Base-by-base conservation (phyloP, 2,113 vertebrate genomes). In the Halcyon malimbica region DNA sequence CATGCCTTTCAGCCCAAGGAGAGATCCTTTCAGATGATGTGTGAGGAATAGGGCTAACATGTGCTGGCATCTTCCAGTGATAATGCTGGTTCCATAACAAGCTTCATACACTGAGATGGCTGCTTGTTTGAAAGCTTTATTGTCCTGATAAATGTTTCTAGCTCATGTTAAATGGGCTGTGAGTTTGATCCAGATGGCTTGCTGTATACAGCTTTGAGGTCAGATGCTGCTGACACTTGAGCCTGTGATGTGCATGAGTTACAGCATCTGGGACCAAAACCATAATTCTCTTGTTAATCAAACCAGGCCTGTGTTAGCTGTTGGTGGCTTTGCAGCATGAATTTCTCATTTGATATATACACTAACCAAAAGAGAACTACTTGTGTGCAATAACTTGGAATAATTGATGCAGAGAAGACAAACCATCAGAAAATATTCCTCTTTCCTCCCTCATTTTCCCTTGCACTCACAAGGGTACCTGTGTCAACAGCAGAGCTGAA, bases 171-270 rank as follows among this genome's bases (percentile, higher is more conserved):
- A 96, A 96, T 93, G 92, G 87, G 28, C 91, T 92, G 89, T 94
- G 80, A 95, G 86, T 67, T 89, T 91, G 90, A 93, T 94, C 84
- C 94, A 97, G 95, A 94, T 96, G 96, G 95, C 78, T 94, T 94
- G 67, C 71, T 96, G 71, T 90, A 69, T 80, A 69, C 28, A 54
- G 31, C 78, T 90, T 91, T 93, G 82, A 96, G 95, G 94, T 96
- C 96, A 96, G 92, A 95, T 77, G 84, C 81, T 95, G 82, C 65
- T 94, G 95, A 91, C 90, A 85, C 70, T 93, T 41, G n/a, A 90
- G 93, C 82, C 90, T 70, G 82, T 71, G 85, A 90, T 19, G n/a
- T 90, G 50, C 81, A 70, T 90, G 89, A 95, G 63, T 87, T 87
- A 70, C 54, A 86, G 91, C 92, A 86, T 86, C 87, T 94, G 78